phyloP scores from a whole-genome alignment of 2,797 vertebrate genomes.

The Sparus aurata region DNA sequence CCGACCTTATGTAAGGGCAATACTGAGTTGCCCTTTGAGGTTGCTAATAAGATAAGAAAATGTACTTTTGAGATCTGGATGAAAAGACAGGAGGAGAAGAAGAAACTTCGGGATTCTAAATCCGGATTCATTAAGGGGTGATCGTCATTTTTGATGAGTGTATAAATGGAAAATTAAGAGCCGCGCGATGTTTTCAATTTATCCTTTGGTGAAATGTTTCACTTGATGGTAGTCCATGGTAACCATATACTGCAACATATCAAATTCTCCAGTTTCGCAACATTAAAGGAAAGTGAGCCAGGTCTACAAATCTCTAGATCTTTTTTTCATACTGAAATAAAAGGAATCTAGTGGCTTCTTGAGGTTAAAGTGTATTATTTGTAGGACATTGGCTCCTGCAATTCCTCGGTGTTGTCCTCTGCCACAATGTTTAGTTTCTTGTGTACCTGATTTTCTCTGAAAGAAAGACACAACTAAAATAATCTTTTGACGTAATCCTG shows the following conservation, averaged over 20 bases:
- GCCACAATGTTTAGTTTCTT: slow-evolving; percentile 12
- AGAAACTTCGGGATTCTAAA: too few species aligned
- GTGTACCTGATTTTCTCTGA: slow-evolving; percentile 26
- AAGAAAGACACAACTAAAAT: slow-evolving; percentile 33
- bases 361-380: neutral
- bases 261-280: too few species aligned
- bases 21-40: neutral
- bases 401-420: neutral
- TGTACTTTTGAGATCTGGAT: neutral
- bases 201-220: too few species aligned
- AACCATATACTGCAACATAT: too few species aligned
- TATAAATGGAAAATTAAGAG: too few species aligned
- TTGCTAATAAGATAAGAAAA: neutral
- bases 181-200: too few species aligned
- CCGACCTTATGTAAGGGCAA: neutral
- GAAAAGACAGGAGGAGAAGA: too few species aligned
- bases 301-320: neutral
- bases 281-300: too few species aligned
- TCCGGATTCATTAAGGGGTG: too few species aligned
- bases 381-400: neutral
- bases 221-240: too few species aligned
- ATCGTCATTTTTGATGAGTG: too few species aligned
- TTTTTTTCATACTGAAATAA: neutral
- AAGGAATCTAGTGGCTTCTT: neutral
- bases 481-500: slow-evolving; percentile 46